A percentile compares a stretch with the other conserved stretches of the same genome.
phyloP scores from a whole-genome alignment of 2,888 invertebrate species.

The Blastobasis adustella region DNA sequence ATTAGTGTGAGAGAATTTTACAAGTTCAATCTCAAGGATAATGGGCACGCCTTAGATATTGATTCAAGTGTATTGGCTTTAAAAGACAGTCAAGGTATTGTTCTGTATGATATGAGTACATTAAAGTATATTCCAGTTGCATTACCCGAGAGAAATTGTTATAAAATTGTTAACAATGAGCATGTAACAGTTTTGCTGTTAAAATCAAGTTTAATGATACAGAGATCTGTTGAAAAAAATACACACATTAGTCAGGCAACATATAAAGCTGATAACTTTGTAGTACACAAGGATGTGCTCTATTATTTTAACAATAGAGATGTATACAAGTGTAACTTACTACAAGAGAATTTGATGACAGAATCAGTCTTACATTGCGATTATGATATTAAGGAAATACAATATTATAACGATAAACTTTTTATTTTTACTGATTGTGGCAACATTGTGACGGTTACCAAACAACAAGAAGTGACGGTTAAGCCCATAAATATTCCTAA shows the following conservation, averaged over 20 bases:
- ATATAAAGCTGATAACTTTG: slow-evolving; percentile 48
- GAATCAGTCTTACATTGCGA: slow-evolving; percentile 37
- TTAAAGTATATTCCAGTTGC: slow-evolving; percentile 48
- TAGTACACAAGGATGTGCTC: slow-evolving; percentile 31
- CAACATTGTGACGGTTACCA: slow-evolving; percentile 37
- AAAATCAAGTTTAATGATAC: slow-evolving; percentile 39
- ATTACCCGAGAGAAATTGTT: slow-evolving; percentile 39
- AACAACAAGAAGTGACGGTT: slow-evolving; percentile 21
- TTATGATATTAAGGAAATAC: slow-evolving; percentile 48
- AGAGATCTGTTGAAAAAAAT: slow-evolving; percentile 35
- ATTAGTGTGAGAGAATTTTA: slow-evolving; percentile 41
- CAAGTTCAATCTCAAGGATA: slow-evolving; percentile 43
- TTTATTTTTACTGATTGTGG: slow-evolving; percentile 52
- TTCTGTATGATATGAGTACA: slow-evolving; percentile 43
- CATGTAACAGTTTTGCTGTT: slow-evolving; percentile 36
- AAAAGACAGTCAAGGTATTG: slow-evolving; percentile 42
- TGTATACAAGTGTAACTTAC: slow-evolving; percentile 40
- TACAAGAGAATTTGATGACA: slow-evolving; percentile 27
- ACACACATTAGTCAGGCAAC: slow-evolving; percentile 35
- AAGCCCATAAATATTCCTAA: slow-evolving; percentile 37
- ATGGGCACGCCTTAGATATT: slow-evolving; percentile 38
- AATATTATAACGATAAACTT: slow-evolving; percentile 29
- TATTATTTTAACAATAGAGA: slow-evolving; percentile 44
- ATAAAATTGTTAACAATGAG: slow-evolving; percentile 47
- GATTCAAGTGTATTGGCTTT: slow-evolving; percentile 46